phyloP scores from a whole-genome alignment of 2,888 invertebrate species.

The Chymomyza amoena region DNA sequence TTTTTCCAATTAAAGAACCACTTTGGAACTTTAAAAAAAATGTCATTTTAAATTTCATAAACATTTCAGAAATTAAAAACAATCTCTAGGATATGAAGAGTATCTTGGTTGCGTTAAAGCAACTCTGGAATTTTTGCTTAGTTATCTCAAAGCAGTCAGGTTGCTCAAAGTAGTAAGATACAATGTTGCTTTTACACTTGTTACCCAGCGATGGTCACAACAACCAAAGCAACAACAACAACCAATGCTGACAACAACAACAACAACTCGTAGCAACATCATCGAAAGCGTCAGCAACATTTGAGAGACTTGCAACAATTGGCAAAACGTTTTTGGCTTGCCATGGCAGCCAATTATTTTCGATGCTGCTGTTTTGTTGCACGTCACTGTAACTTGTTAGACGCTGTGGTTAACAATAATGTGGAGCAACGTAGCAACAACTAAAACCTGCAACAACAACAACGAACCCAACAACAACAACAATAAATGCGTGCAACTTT shows the following conservation, averaged over 20 bases:
- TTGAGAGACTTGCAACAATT: slow-evolving; percentile 1
- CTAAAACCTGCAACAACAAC: slow-evolving; percentile 15
- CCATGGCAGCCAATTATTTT: slow-evolving; percentile 64
- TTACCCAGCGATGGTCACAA: slow-evolving; percentile 4
- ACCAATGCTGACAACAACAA: too few species aligned
- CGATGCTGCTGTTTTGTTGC: slow-evolving; percentile 39
- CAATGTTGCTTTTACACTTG: slow-evolving; percentile 9
- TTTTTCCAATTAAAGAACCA: too few species aligned
- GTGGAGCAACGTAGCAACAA: slow-evolving; percentile 54
- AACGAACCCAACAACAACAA: slow-evolving; percentile 17
- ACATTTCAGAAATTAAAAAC: too few species aligned
- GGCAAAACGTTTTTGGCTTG: slow-evolving; percentile 20
- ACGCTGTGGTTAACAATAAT: slow-evolving; percentile 55
- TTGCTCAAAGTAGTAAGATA: background rate
- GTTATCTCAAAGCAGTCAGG: background rate
- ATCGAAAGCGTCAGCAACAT: slow-evolving; percentile 4
- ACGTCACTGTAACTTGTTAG: slow-evolving; percentile 36
- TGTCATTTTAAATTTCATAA: too few species aligned
- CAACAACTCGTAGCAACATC: background rate
- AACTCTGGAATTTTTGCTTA: background rate
- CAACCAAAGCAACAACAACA: background rate
- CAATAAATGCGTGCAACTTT: slow-evolving; percentile 14
- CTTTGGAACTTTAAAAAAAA: too few species aligned
- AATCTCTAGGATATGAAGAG: background rate
- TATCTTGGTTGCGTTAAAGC: background rate